phyloP scores from a whole-genome alignment of 2,888 invertebrate genomes.

The Cheilosia scutellata region DNA sequence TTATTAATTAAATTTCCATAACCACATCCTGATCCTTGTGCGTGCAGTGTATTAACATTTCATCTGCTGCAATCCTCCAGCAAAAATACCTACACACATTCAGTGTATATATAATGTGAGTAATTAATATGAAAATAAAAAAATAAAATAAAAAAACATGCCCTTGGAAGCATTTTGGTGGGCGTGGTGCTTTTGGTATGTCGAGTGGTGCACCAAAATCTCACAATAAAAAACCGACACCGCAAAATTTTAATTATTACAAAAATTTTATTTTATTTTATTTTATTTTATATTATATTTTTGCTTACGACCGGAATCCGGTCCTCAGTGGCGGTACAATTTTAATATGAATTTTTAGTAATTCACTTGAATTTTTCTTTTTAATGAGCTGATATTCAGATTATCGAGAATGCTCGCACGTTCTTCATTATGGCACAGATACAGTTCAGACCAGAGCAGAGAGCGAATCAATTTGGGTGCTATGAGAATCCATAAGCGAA shows the following conservation, averaged over 20 bases:
- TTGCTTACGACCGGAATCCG: neutral
- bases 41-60: constrained; percentile 59
- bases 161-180: constrained; percentile 3
- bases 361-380: constrained; percentile 12
- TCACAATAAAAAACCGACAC: constrained; percentile 40
- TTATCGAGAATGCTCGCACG: constrained; percentile 22
- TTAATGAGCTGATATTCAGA: constrained; percentile 55
- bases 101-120: constrained; percentile 19
- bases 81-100: constrained; percentile 11
- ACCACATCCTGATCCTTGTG: constrained; percentile 46
- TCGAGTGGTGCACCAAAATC: constrained; percentile 3
- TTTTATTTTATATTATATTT: neutral
- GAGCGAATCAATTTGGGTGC: constrained; percentile 2
- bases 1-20: constrained; percentile 57
- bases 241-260: constrained; percentile 55
- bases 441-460: neutral
- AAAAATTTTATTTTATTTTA: neutral
- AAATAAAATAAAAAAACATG: constrained; percentile 1
- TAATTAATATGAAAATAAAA: constrained; percentile 24
- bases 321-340: no score
- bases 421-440: constrained; percentile 25
- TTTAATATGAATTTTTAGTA: constrained; percentile 25
- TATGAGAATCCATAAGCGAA: constrained; percentile 23
- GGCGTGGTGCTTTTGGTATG: neutral
- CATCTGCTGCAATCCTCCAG: constrained; percentile 16